Base-by-base conservation (phyloP, 2,888 invertebrate genomes). In the Acheta domesticus region DNA sequence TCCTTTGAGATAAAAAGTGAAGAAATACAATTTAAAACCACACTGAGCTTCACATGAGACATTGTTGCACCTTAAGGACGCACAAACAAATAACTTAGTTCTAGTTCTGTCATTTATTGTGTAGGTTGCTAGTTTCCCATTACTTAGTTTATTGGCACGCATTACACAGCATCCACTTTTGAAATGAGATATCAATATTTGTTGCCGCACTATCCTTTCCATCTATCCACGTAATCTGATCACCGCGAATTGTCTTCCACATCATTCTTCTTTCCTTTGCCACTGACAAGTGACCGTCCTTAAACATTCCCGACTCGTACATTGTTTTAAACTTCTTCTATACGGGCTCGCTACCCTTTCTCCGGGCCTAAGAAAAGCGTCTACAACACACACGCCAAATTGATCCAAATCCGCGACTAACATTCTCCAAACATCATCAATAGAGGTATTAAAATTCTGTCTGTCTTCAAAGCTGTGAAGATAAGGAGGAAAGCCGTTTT, bases 141-240 rank as follows among this genome's bases (percentile, higher is more conserved):
- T 91, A 74, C 88, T 88, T 92, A 94, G 93, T 85, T 92, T 92
- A 87, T 95, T 96, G 49, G 96, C 95, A 84, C 92, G 90, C 86
- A 93, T 91, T 81, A 97, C 92, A 80, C 92, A 81, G 93, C 92
- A 88, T 96, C 95, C 74, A 96, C 94, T 86, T 91, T 91, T 83
- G 91, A 91, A 83, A 95, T 95, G 78, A 98, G 89, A 85, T 91
- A 91, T 80, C 93, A 85, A 97, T 96, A 86, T 94, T 91, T 83
- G 89, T 88, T 86, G 94, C 95, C 83, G 91, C 90, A 50, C 91
- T 89, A 85, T 96, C 96, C 83, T 92, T 92, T 20, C 97, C 97
- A 84, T 95, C 94, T 16, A 97, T 92, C 98, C 98, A 98, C 77
- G 94, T 93, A 84, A 97, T 97, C 85, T 95, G 92, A 89, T 98